Evolutionary conservation across 1,140 invertebrate genomes (phyloP).

Genomic region (Caenorhabditis inopinata): DNA sequence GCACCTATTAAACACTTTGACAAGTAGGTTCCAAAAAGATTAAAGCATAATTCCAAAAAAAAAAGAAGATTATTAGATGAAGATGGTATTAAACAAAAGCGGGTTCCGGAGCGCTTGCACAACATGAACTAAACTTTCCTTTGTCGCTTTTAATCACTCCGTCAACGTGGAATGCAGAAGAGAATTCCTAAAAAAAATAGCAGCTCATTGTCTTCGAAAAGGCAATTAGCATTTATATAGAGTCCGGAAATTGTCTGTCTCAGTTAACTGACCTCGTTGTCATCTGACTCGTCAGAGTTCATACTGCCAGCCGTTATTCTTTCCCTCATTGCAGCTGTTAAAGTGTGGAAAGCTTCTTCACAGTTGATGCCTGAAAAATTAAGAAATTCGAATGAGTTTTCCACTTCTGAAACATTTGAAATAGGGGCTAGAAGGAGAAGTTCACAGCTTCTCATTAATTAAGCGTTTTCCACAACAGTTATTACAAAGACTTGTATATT

Average conservation of each 20-base stretch:
- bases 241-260: neutral
- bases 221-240: conserved; percentile 26
- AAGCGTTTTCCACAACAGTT: no score
- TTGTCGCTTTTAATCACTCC: conserved; percentile 64
- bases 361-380: conserved; percentile 56
- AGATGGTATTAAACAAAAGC: conserved; percentile 57
- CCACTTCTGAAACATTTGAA: no score
- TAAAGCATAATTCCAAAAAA: conserved; percentile 7
- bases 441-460: no score
- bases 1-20: conserved; percentile 18
- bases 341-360: conserved; percentile 63
- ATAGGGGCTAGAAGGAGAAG: no score
- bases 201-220: neutral
- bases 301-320: conserved; percentile 56
- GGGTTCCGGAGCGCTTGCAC: conserved; percentile 52
- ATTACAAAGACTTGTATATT: no score
- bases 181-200: conserved; percentile 43
- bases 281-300: conserved; percentile 54
- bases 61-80: neutral
- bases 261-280: conserved; percentile 38
- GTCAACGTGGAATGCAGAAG: conserved; percentile 64
- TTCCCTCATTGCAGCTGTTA: conserved; percentile 62
- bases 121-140: conserved; percentile 45
- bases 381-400: no score
- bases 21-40: neutral